Evolutionary conservation across 2,797 vertebrate genomes (phyloP).

Genomic region (Poeciliopsis gracilis): DNA sequence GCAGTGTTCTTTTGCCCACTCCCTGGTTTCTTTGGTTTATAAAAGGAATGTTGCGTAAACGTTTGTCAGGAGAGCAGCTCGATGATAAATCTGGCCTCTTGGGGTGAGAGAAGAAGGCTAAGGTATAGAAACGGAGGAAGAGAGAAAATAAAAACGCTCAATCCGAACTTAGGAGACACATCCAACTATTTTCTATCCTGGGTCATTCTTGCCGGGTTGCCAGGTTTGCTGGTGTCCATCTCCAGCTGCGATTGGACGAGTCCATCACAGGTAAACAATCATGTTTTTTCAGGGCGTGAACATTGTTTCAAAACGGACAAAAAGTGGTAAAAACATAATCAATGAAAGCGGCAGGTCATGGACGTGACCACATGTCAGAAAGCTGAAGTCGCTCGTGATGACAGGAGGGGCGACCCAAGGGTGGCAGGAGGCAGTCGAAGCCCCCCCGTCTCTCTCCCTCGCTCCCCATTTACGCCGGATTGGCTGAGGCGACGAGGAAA

Average conservation of each 20-base stretch:
- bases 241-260: not conserved
- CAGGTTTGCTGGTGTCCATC: not conserved
- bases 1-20: constrained; percentile 33
- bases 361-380: constrained; percentile 67
- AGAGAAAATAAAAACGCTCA: constrained; percentile 12
- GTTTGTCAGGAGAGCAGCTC: constrained; percentile 42
- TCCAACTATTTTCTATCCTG: not conserved
- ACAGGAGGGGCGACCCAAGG: constrained; percentile 53
- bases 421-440: constrained; percentile 57
- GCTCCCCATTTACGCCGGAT: constrained; percentile 37
- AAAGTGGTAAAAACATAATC: constrained; percentile 34
- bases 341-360: constrained; percentile 54
- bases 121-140: constrained; percentile 20
- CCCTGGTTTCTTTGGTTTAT: constrained; percentile 49
- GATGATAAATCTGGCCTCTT: constrained; percentile 52
- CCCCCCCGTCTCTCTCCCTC: constrained; percentile 27
- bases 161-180: constrained; percentile 5
- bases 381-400: constrained; percentile 54
- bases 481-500: constrained; percentile 20
- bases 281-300: not conserved
- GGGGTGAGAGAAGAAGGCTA: constrained; percentile 12
- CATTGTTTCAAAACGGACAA: constrained; percentile 25
- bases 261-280: not conserved
- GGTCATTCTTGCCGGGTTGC: not conserved
- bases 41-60: constrained; percentile 69